These are phyloP conservation scores for Poecilia latipinna DNA, from an alignment of 2,113 vertebrate genomes.

Conservation along the genomic window DNA sequence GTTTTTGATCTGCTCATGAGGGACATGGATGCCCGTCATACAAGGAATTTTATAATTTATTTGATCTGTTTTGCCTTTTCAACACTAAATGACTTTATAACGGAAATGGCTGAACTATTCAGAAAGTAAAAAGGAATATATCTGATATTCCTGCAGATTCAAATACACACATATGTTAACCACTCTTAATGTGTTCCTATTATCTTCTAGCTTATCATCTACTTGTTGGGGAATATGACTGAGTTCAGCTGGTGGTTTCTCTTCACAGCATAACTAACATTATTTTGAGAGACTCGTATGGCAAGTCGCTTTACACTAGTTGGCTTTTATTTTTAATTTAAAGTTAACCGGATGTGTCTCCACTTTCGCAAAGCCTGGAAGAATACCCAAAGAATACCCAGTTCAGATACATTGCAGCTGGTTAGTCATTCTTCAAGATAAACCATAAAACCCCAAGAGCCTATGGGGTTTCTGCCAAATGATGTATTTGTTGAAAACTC, in stretches of 20 bases:
- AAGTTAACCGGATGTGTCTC: neutral
- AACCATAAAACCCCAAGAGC: too few species aligned
- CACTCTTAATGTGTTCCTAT: neutral
- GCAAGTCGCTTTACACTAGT: too few species aligned
- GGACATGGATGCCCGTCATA: neutral
- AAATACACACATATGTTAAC: neutral
- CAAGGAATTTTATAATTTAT: neutral
- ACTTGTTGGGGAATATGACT: neutral
- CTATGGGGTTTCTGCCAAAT: too few species aligned
- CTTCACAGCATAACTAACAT: too few species aligned
- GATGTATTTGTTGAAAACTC: too few species aligned
- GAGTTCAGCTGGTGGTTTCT: neutral
- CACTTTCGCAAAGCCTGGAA: neutral
- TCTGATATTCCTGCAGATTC: neutral
- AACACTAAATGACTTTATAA: neutral
- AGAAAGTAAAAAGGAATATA: neutral
- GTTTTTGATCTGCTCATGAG: neutral
- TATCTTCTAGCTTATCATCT: neutral
- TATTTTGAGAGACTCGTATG: too few species aligned
- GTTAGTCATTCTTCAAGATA: too few species aligned
- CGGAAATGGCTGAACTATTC: neutral
- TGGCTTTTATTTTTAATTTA: too few species aligned
- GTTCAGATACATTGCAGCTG: neutral
- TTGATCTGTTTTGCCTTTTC: neutral
- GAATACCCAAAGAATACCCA: neutral